Evolutionary conservation across 2,113 vertebrate species (phyloP).

Genomic region (Ahaetulla prasina): DNA sequence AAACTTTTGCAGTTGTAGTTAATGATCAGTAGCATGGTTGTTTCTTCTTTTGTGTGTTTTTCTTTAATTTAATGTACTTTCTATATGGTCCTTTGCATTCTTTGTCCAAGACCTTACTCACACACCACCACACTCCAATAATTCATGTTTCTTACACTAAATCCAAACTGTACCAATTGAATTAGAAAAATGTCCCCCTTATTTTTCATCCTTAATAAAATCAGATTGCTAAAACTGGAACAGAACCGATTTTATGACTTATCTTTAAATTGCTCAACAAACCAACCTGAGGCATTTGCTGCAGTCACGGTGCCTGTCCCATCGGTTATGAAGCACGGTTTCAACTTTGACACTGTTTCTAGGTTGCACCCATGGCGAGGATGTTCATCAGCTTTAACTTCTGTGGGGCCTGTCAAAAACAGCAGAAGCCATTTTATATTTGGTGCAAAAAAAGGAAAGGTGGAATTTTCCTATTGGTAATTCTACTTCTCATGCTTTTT

Average conservation of each 20-base stretch:
- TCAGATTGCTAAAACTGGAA: not conserved
- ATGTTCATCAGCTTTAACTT: conserved; percentile 87
- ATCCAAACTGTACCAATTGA: not conserved
- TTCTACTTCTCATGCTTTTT: not conserved
- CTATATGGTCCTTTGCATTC: not conserved
- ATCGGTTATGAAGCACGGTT: conserved; percentile 85
- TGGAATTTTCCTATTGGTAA: not conserved
- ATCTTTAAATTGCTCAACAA: not conserved
- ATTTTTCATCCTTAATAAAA: not conserved
- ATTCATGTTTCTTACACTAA: not conserved
- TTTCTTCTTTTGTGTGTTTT: not conserved
- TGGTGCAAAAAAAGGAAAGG: not conserved
- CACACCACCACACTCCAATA: not conserved
- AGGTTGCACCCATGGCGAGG: conserved; percentile 86
- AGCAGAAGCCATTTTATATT: not conserved
- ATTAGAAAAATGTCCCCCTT: not conserved
- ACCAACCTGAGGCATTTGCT: conserved; percentile 90
- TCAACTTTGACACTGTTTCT: conserved; percentile 82
- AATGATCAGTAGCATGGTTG: not conserved
- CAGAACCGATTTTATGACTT: not conserved
- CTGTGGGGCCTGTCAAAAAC: conserved; percentile 74
- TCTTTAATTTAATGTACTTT: not conserved
- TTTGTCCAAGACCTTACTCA: not conserved
- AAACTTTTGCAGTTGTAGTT: not conserved
- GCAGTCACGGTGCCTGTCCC: conserved; percentile 87